Evolutionary conservation across 2,888 invertebrate species (phyloP).

Genomic region (Yponomeuta evonymella): DNA sequence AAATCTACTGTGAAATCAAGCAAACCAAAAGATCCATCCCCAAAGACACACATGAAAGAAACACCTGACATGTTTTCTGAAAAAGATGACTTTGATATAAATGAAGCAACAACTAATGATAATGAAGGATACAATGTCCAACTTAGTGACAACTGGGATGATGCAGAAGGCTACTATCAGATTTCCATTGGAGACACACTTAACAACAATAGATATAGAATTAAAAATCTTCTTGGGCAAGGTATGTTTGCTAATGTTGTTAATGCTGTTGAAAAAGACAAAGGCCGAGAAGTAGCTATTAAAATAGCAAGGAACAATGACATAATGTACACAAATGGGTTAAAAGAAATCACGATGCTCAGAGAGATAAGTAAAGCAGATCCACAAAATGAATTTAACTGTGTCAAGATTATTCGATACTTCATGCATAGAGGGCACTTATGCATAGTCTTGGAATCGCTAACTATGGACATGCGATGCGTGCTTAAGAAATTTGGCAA

Average conservation of each 20-base stretch:
- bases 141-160: slow-evolving; percentile 98
- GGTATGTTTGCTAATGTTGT: slow-evolving; percentile 99
- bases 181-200: slow-evolving; percentile 92
- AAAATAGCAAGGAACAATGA: slow-evolving; percentile 99
- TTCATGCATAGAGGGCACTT: slow-evolving; percentile 99
- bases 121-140: slow-evolving; percentile 72
- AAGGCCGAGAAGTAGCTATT: slow-evolving; percentile 93
- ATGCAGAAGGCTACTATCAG: slow-evolving; percentile 97
- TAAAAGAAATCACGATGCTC: slow-evolving; percentile 95
- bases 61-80: slow-evolving; percentile 94
- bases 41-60: slow-evolving; percentile 58
- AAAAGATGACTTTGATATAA: slow-evolving; percentile 86
- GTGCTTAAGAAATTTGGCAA: slow-evolving; percentile 97
- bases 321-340: slow-evolving; percentile 98
- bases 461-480: slow-evolving; percentile 93
- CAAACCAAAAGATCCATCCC: slow-evolving; percentile 13
- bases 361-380: slow-evolving; percentile 96
- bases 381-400: slow-evolving; percentile 96
- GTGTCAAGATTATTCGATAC: slow-evolving; percentile 88
- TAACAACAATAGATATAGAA: slow-evolving; percentile 89
- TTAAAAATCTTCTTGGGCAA: slow-evolving; percentile 97
- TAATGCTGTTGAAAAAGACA: slow-evolving; percentile 90
- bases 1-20: not conserved
- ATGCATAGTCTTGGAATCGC: slow-evolving; percentile 97
- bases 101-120: slow-evolving; percentile 56